Evolutionary conservation across 2,113 vertebrate species (phyloP).

Genomic region (Athene noctua): DNA sequence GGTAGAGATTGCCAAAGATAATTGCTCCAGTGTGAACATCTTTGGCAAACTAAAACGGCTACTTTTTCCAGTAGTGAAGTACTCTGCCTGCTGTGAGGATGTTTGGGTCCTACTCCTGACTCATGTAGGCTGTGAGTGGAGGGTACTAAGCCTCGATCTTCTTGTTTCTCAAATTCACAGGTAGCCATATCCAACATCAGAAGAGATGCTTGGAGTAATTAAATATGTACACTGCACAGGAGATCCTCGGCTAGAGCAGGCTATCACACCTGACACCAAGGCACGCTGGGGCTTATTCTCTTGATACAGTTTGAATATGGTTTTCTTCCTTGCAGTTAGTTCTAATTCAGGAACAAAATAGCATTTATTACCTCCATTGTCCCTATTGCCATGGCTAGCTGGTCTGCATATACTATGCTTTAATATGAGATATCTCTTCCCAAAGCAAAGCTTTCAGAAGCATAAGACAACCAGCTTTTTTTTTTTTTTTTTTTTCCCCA

Average conservation of each 20-base stretch:
- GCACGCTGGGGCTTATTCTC: neutral
- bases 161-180: neutral
- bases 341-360: neutral
- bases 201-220: neutral
- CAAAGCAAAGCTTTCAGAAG: neutral
- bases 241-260: neutral
- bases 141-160: neutral
- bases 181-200: neutral
- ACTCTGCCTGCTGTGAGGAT: neutral
- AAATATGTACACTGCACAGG: neutral
- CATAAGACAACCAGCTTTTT: neutral
- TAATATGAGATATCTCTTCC: neutral
- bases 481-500: neutral
- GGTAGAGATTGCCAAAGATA: neutral
- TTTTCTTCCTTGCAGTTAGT: neutral
- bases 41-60: neutral
- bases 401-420: neutral
- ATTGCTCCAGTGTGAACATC: neutral
- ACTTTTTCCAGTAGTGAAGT: neutral
- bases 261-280: neutral
- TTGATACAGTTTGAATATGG: neutral
- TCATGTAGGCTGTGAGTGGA: accelerated
- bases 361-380: neutral
- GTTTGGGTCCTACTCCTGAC: neutral
- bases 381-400: neutral